phyloP scores from a whole-genome alignment of 2,888 invertebrate genomes.

The Drosophila pegasa region DNA sequence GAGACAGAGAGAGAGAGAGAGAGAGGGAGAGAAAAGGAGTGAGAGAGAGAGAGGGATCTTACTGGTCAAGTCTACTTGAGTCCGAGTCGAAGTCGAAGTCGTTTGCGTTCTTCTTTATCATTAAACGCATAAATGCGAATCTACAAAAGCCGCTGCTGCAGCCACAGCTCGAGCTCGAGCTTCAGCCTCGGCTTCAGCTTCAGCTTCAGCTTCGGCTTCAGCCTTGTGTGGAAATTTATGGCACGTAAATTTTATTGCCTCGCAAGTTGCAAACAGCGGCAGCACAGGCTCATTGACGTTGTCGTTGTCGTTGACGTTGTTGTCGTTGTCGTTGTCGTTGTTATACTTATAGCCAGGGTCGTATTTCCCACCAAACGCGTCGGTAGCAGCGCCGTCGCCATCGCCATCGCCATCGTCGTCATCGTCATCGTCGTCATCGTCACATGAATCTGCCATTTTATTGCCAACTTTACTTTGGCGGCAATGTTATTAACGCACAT shows the following conservation, averaged over 20 bases:
- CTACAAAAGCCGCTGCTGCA: conserved; percentile 56
- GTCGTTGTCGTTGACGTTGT: conserved; percentile 17
- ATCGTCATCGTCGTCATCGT: conserved; percentile 54
- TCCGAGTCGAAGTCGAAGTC: conserved; percentile 18
- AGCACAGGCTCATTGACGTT: conserved; percentile 27
- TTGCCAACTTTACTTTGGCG: conserved; percentile 79
- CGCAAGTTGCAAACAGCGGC: conserved; percentile 45
- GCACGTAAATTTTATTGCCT: conserved; percentile 80
- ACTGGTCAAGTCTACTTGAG: neutral
- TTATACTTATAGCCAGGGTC: conserved; percentile 47
- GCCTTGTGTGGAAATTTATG: conserved; percentile 79
- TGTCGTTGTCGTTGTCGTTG: conserved; percentile 19
- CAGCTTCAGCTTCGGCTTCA: conserved; percentile 29
- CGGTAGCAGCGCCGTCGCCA: conserved; percentile 58
- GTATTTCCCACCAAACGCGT: conserved; percentile 69
- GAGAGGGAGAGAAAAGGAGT: neutral
- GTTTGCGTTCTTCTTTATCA: conserved; percentile 73
- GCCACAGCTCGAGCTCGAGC: conserved; percentile 13
- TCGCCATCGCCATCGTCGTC: conserved; percentile 54
- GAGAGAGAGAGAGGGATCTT: conserved; percentile 11
- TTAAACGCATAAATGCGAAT: conserved; percentile 80
- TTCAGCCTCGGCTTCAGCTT: neutral
- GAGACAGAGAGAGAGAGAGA: neutral
- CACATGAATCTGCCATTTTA: conserved; percentile 82
- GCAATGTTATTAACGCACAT: conserved; percentile 81